phyloP scores from a whole-genome alignment of 37 sponge, comb jelly and placozoan genomes.

The Chondrosia reniformis region DNA sequence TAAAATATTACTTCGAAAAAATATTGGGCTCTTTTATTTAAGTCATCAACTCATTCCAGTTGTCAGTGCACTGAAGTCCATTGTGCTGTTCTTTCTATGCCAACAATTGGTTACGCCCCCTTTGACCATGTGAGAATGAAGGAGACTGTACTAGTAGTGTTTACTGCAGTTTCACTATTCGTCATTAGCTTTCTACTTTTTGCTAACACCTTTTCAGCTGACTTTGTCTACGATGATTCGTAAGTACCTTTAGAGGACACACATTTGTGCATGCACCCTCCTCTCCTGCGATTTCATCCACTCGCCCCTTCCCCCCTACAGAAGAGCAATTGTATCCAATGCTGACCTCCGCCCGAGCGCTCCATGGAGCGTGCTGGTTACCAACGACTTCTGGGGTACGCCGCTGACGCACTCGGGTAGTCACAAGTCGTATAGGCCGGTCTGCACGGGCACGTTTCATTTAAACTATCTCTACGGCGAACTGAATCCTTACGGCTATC shows the following conservation, averaged over 20 bases:
- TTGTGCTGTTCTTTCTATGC: too few species aligned
- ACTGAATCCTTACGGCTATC: conserved; percentile 68
- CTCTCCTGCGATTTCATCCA: neutral
- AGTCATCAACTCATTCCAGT: too few species aligned
- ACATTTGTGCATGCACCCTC: neutral
- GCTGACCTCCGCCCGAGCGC: conserved; percentile 25
- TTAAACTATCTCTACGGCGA: conserved; percentile 60
- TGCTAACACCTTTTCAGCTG: conserved; percentile 57
- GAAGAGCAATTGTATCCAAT: conserved; percentile 29
- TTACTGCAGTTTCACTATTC: neutral
- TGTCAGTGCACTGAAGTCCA: too few species aligned
- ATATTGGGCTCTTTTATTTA: too few species aligned
- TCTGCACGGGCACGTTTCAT: conserved; percentile 69
- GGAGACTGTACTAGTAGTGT: too few species aligned
- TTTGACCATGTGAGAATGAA: too few species aligned
- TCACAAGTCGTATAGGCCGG: conserved; percentile 89
- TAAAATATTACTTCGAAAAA: too few species aligned
- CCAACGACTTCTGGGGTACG: conserved; percentile 86
- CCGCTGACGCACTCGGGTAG: conserved; percentile 66
- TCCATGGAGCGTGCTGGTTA: conserved; percentile 42
- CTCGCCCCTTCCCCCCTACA: neutral
- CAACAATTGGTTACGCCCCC: too few species aligned
- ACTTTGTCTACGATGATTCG: conserved; percentile 79
- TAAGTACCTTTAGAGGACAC: neutral
- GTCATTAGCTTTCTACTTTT: conserved; percentile 37